phyloP scores from a whole-genome alignment of 2,888 invertebrate species.

The Microdon myrmicae region DNA sequence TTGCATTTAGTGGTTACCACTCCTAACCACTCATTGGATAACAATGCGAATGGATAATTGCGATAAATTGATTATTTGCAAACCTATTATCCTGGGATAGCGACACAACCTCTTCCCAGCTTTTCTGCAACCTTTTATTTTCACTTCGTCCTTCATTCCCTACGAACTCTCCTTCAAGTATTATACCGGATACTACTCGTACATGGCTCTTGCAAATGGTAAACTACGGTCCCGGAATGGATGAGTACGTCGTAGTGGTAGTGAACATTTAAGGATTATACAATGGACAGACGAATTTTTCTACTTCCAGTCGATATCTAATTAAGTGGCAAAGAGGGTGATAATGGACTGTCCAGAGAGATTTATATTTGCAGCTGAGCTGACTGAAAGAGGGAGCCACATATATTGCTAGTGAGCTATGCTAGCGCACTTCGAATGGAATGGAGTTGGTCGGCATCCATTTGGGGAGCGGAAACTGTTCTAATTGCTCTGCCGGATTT shows the following conservation, averaged over 20 bases:
- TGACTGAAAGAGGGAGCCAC: background rate
- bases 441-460: slow-evolving; percentile 7
- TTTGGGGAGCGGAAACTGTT: slow-evolving; percentile 2
- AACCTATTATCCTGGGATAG: slow-evolving; percentile 43
- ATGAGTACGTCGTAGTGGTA: background rate
- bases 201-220: too few relatives aligned
- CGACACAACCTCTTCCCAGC: slow-evolving; percentile 11
- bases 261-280: slow-evolving; percentile 7
- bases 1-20: slow-evolving; percentile 10
- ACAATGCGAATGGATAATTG: slow-evolving; percentile 46
- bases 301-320: slow-evolving; percentile 48
- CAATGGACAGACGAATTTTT: slow-evolving; percentile 29
- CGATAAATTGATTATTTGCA: slow-evolving; percentile 52
- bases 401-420: slow-evolving; percentile 3
- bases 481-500: slow-evolving; percentile 8
- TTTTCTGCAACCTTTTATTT: slow-evolving; percentile 3
- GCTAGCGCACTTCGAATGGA: slow-evolving; percentile 8
- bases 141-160: background rate
- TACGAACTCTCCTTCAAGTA: background rate
- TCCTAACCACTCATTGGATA: slow-evolving; percentile 17
- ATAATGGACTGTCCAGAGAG: slow-evolving; percentile 48
- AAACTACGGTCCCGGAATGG: background rate
- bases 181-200: too few relatives aligned
- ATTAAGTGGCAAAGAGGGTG: slow-evolving; percentile 50
- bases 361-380: slow-evolving; percentile 36